Evolutionary conservation across 1,140 invertebrate genomes (phyloP), one percentile per base, ranked within the genome.

Genomic region (Augochlora pura): DNA sequence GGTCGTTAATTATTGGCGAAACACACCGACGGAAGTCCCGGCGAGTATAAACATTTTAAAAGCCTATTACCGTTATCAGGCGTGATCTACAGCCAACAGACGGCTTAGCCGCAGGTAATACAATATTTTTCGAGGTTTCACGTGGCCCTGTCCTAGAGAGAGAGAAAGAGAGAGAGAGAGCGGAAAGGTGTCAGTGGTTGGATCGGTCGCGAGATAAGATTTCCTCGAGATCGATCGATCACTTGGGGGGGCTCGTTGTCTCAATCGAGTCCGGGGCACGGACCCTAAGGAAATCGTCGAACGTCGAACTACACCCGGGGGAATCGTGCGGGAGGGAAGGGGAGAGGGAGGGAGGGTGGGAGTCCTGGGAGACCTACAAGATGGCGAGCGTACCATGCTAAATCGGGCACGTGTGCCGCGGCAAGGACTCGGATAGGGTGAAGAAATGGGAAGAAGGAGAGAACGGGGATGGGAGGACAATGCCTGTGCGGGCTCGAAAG

Each of bases 181-280:
- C 66, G 66, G 23, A 60, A 73, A 86, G 73, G 84, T 86, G 84
- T 85, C 63, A 59, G 80, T 76, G 78, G 71, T 80, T 59, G 84
- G 85, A 86, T 86, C 84, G 85, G 85, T 38, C 73, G 72, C 23
- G 46, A 86, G 85, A 86, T 86, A 86, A 86, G 69, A 81, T 83
- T 86, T 75, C 73, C 65, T 12, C 39, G 65, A 67, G 85, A 83
- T 83, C 81, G 80, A 86, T 86, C 84, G 85, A 80, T 86, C 84
- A 81, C 67, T 23, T n/a, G n/a, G 32, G 32, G 4, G 60, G 66
- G 54, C 54, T 25, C 63, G 78, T 80, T 86, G 85, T 83, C 85
- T 86, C 79, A 86, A 86, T 86, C 81, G 71, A 74, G 52, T 77
- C 66, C 32, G 1, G 32, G 12, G 14, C 21, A 57, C 57, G 38